phyloP scores from a whole-genome alignment of 2,888 invertebrate species.

The Punctoribates punctum region DNA sequence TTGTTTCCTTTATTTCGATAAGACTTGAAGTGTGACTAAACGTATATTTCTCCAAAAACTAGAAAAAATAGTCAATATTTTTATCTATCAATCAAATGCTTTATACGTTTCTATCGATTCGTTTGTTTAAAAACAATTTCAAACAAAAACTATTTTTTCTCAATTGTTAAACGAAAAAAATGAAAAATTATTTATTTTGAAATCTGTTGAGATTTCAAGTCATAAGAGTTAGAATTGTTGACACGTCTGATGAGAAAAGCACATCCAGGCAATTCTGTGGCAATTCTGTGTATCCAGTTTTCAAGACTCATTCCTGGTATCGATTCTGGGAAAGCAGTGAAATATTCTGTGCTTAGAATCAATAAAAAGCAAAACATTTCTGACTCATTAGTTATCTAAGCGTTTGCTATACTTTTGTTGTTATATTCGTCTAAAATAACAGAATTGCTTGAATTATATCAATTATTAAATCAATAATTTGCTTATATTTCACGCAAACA shows the following conservation, averaged over 20 bases:
- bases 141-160: neutral
- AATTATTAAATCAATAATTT: constrained; percentile 33
- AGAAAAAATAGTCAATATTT: constrained; percentile 22
- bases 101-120: neutral
- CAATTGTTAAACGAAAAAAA: neutral
- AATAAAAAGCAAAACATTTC: neutral
- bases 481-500: constrained; percentile 18
- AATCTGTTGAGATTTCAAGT: neutral
- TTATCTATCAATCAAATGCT: neutral
- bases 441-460: constrained; percentile 5
- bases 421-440: neutral
- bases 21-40: neutral
- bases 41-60: neutral
- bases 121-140: neutral
- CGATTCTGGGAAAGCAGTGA: neutral
- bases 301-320: neutral
- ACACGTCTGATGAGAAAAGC: neutral
- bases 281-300: too few relatives aligned
- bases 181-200: constrained; percentile 3
- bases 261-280: too few relatives aligned
- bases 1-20: neutral
- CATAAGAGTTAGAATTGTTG: neutral
- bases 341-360: neutral
- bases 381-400: constrained; percentile 8
- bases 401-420: neutral